Base-by-base conservation (phyloP, 2,888 invertebrate genomes). In the Heliconius charithonia region DNA sequence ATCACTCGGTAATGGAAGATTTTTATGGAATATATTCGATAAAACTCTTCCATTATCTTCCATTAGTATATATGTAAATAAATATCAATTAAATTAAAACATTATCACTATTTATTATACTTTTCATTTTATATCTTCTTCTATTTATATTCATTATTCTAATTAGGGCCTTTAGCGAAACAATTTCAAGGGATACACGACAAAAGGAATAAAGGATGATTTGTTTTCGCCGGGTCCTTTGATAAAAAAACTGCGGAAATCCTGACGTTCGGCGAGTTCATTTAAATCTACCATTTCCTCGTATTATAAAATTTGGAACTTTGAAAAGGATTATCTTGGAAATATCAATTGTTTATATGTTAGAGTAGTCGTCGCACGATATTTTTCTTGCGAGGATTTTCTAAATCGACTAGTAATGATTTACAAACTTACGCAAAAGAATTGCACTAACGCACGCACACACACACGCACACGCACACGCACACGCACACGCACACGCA, bases 141-240 rank as follows among this genome's bases (percentile, higher is more conserved):
- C 72, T 72, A 72, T 72, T 72, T 78, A 81, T 70, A 75, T 78
- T 78, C 80, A 71, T 69, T 73, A 71, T 79, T 75, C 77, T 79
- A 79, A 80, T 78, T 82, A 76, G 62, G 73, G 16, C 72, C 72
- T 72, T 72, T 72, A 72, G 59, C 59, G 84, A 83, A 83, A 86
- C 87, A 87, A 86, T 87, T 86, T 85, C 75, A 82, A 83, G 83
- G 83, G 85, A 83, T 85, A 83, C 73, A 79, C 84, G 70, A 79
- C 76, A 81, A 81, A 80, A 78, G 81, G 82, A 87, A 86, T 87
- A 87, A 87, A 83, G 84, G 84, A 86, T 86, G 86, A 87, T 89
- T 88, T 89, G 87, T 88, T 87, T 87, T 85, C 85, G 83, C 37
- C 75, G 51, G 41, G 75, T 27, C 65, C 70, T 78, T 79, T 81